Evolutionary conservation across 2,797 vertebrate genomes (phyloP), one percentile per base, ranked within the genome.

Genomic region (Sebastes itinus): DNA sequence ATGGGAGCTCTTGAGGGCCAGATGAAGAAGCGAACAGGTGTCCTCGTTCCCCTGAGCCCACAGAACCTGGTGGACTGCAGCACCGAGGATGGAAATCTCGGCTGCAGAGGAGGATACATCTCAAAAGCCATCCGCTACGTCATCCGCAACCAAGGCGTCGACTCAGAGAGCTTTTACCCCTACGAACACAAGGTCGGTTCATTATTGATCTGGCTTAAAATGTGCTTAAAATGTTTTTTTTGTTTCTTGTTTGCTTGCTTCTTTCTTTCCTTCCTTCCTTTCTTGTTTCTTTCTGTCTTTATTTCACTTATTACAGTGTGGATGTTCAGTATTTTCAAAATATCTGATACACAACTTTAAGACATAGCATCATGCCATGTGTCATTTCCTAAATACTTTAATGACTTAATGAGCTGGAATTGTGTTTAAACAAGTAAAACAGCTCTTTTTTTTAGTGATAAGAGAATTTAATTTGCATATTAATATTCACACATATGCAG

Each of bases 21-120:
- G 78, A 93, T 96, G 86, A 95, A 89, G 80, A 95, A 76, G 61
- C 75, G 2, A 7, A 95, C 91, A 0, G 93, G 94, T 1, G 60
- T 72, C 52, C 90, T 96, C 0, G 82, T 95, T 38, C 75, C 92
- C 1, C 89, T 96, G 70, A 97, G 95, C 77, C 94, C 94, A 5
- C 96, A 96, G 87, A 96, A 96, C 85, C 90, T 97, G 80, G 77
- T 97, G 80, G 96, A 96, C 92, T 96, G 96, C 88, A 94, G 92
- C 83, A 56, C 12, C 9, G 14, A 0, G 0, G 82, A 92, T 0
- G 94, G 94, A 27, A 97, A 96, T 83, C 64, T 78, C 0, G 95
- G 96, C 84, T 97, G 96, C 83, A 83, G 7, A 18, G 96, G 95
- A 25, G 96, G 96, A 16, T 92, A 75, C 77, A 89, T 96, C 77